Base-by-base conservation (phyloP, 2,888 invertebrate genomes). In the Chymomyza procnemis region DNA sequence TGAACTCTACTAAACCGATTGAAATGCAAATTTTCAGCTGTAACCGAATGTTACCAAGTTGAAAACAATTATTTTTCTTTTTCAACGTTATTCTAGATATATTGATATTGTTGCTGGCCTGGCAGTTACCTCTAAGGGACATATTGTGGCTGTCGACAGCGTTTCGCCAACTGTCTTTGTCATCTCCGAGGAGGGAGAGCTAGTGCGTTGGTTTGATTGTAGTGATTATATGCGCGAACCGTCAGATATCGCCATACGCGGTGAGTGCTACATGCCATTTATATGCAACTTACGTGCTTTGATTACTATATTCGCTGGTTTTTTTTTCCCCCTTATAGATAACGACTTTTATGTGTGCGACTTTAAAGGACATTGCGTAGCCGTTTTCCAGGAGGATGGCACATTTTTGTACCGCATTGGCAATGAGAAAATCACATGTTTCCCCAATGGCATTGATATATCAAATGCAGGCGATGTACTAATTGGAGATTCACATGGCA, bases 201-300 rank as follows among this genome's bases (percentile, higher is more conserved):
- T 99, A 84, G 93, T 97, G 85, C 95, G 96, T 89, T 99, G 98
- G 98, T 98, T 99, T 90, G 98, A 99, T 91, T 98, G 98, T 92
- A 97, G 97, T 90, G 97, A 97, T 91, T 97, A 97, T 91, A 99
- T 99, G 98, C 93, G 97, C 80, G 99, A 99, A 91, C 98, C 98
- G 18, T 98, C 98, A 61, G 98, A 99, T 91, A 97, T 99, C 89
- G 98, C 98, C 75, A 97, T 98, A 88, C 96, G 95, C 92, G 97
- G 97, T 95, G 92, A 92, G 91, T 12, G 4, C n/a, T 19, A 4
- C n/a, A 46, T 46, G 4, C 30, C 14, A 48, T 50, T n/a, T 63
- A 26, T 50, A n/a, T 3, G 5, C 30, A 41, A 2, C 1, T 26
- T 30, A 1, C 30, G 30, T 6, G 0, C 12, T 57, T 3, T 22